phyloP scores from a whole-genome alignment of 2,113 vertebrate genomes.

The Lynx canadensis region DNA sequence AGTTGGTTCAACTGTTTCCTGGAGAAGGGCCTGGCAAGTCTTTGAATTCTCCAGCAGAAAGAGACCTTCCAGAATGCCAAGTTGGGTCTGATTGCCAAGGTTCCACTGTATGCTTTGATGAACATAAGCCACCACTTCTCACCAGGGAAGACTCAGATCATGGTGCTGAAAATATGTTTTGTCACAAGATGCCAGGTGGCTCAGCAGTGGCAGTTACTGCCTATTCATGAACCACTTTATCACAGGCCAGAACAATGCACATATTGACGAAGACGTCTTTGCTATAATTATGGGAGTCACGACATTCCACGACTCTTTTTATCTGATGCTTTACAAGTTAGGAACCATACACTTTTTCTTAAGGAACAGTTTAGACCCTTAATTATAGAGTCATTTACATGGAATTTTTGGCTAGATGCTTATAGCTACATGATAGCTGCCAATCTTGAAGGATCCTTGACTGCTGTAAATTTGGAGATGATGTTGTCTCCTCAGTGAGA shows the following conservation, averaged over 20 bases:
- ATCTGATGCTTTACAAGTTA: background rate
- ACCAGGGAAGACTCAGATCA: background rate
- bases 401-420: background rate
- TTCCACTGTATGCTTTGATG: background rate
- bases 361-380: slow-evolving; percentile 20
- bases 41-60: background rate
- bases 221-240: slow-evolving; percentile 39
- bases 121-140: slow-evolving; percentile 17
- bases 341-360: slow-evolving; percentile 11
- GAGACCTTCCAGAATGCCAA: slow-evolving; percentile 10
- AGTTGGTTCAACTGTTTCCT: background rate
- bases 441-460: slow-evolving; percentile 3
- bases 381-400: slow-evolving; percentile 44
- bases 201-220: background rate
- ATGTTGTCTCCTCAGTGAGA: background rate
- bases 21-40: background rate
- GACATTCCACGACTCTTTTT: background rate
- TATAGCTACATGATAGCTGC: background rate
- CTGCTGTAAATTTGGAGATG: background rate
- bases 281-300: background rate
- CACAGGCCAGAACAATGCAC: background rate
- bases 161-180: slow-evolving; percentile 7
- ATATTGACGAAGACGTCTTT: background rate
- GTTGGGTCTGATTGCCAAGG: background rate
- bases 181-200: slow-evolving; percentile 33